Conservation (phyloP, 64 coral and sea anemone genomes). For the Acropora tenuis region DNA sequence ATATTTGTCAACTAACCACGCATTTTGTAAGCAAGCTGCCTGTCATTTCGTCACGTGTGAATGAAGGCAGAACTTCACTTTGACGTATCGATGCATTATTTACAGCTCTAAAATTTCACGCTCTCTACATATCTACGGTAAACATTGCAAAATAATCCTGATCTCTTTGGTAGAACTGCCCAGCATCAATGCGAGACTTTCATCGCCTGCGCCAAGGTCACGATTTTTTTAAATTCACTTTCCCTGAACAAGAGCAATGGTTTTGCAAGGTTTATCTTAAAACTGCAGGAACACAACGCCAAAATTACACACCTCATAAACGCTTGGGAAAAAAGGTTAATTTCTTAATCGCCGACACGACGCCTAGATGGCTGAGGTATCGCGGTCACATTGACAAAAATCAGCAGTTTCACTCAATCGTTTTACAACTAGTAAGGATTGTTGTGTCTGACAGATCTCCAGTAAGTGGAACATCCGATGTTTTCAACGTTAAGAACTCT, state of each 20-base stretch:
- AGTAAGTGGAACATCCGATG: background rate
- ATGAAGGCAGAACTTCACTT: background rate
- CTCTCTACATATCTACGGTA: background rate
- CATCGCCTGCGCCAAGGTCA: conserved; percentile 15
- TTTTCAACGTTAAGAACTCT: background rate
- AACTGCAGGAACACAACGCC: background rate
- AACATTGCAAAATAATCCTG: background rate
- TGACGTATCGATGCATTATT: background rate
- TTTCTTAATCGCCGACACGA: background rate
- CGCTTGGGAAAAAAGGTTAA: background rate
- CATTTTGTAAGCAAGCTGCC: conserved; percentile 9
- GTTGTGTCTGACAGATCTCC: too few relatives aligned
- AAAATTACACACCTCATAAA: background rate
- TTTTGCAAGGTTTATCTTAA: background rate
- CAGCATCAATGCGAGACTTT: background rate
- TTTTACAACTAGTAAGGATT: background rate
- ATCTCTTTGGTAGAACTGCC: background rate
- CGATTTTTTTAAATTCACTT: conserved; percentile 6
- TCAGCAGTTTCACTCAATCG: background rate
- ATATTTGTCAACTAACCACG: background rate
- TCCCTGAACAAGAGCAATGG: background rate
- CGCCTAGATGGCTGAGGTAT: background rate
- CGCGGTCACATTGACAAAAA: background rate
- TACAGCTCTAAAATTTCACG: background rate
- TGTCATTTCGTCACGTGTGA: conserved; percentile 35